Percentiles rank a stretch among this genome's conserved stretches.
Evolutionary conservation across 2,113 vertebrate species (phyloP).

Genomic region (Aleadryas rufinucha): DNA sequence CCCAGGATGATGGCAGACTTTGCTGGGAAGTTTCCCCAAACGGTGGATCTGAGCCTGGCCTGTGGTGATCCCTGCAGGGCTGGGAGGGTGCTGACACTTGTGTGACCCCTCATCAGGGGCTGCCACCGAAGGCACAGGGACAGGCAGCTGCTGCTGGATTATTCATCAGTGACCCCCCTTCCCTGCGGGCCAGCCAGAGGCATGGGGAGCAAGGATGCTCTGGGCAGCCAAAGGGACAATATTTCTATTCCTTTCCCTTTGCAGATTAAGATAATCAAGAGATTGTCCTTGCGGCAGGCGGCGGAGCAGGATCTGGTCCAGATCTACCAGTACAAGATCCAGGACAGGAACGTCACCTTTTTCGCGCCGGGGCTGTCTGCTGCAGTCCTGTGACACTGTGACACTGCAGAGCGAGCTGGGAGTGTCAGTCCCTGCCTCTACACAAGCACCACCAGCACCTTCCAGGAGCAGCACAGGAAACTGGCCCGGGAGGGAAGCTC

Average conservation of each 20-base stretch:
- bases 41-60: background rate
- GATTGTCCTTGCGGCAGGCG: background rate
- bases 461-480: background rate
- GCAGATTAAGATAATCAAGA: constrained; percentile 85
- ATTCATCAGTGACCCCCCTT: background rate
- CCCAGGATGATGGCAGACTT: background rate
- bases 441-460: background rate
- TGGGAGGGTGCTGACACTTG: background rate
- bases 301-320: constrained; percentile 47
- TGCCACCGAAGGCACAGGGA: background rate
- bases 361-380: constrained; percentile 88
- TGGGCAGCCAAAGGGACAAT: background rate
- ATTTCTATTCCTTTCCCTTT: background rate
- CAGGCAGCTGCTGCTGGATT: background rate
- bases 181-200: background rate
- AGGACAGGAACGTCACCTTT: constrained; percentile 87
- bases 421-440: background rate
- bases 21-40: background rate
- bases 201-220: fast-evolving
- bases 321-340: constrained; percentile 91
- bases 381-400: constrained; percentile 79
- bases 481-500: background rate
- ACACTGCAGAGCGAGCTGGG: fast-evolving
- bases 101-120: background rate
- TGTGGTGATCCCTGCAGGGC: background rate